Evolutionary conservation across 2,797 vertebrate species (phyloP).

Genomic region (Percopsis omiscomaycus): DNA sequence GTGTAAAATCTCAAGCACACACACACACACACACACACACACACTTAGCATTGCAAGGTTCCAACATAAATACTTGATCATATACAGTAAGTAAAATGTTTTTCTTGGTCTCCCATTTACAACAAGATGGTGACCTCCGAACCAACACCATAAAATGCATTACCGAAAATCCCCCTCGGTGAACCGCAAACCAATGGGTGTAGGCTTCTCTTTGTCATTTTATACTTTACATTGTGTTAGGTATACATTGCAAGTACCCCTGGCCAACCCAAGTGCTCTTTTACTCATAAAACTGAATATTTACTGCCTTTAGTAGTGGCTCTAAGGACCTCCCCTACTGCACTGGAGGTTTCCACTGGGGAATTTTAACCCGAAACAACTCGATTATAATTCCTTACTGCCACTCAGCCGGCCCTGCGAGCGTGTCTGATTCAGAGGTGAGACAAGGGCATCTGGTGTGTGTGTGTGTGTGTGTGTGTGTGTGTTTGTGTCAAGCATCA

Average conservation of each 20-base stretch:
- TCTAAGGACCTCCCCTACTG: slow-evolving; percentile 3
- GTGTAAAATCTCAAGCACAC: not conserved
- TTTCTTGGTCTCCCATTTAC: no score
- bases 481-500: not conserved
- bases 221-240: slow-evolving; percentile 5
- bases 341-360: slow-evolving; percentile 24
- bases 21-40: slow-evolving; percentile 4
- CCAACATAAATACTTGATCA: no score
- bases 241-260: slow-evolving; percentile 11
- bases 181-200: not conserved
- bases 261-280: not conserved
- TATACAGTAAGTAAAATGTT: no score
- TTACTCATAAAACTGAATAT: slow-evolving; percentile 17
- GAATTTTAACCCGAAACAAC: slow-evolving; percentile 31
- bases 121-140: no score
- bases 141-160: slow-evolving; percentile 17
- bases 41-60: not conserved
- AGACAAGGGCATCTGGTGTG: not conserved
- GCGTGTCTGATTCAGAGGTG: slow-evolving; percentile 8
- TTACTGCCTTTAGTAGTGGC: slow-evolving; percentile 19
- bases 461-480: not conserved
- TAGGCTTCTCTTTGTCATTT: slow-evolving; percentile 7
- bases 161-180: not conserved
- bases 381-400: slow-evolving; percentile 17
- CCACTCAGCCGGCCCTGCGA: slow-evolving; percentile 9